phyloP scores from a whole-genome alignment of 2,888 invertebrate species.

The Xiphydria camelus region DNA sequence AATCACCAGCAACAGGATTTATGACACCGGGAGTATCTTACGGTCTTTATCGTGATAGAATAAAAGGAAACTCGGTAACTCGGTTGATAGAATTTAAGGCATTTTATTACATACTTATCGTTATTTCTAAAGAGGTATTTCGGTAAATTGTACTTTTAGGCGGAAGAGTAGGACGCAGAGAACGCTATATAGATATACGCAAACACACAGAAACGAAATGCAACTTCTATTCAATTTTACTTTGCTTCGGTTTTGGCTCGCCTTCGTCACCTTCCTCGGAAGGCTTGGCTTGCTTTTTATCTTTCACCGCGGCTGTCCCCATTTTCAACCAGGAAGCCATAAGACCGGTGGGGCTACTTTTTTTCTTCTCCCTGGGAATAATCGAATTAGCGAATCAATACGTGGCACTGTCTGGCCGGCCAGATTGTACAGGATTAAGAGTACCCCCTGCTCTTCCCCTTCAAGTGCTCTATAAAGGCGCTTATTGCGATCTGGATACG shows the following conservation, averaged over 20 bases:
- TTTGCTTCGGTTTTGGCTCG: slow-evolving; percentile 16
- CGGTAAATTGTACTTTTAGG: neutral
- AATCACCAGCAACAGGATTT: no score
- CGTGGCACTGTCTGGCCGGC: slow-evolving; percentile 19
- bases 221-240: slow-evolving; percentile 11
- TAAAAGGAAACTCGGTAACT: no score
- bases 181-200: neutral
- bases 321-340: slow-evolving; percentile 59
- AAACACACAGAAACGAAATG: neutral
- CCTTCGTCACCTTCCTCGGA: slow-evolving; percentile 39
- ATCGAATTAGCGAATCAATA: slow-evolving; percentile 33
- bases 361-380: slow-evolving; percentile 45
- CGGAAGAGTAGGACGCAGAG: no score
- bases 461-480: no score
- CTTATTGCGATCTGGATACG: slow-evolving; percentile 17
- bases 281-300: slow-evolving; percentile 48
- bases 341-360: slow-evolving; percentile 34
- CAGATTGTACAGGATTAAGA: no score
- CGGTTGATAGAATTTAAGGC: no score
- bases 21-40: no score
- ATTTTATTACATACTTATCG: no score
- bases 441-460: no score
- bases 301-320: slow-evolving; percentile 53
- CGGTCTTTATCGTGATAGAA: no score
- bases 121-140: neutral